Evolutionary conservation across 2,113 vertebrate species (phyloP), one percentile per base, ranked within the genome.

Genomic region (Porphyrio hochstetteri): DNA sequence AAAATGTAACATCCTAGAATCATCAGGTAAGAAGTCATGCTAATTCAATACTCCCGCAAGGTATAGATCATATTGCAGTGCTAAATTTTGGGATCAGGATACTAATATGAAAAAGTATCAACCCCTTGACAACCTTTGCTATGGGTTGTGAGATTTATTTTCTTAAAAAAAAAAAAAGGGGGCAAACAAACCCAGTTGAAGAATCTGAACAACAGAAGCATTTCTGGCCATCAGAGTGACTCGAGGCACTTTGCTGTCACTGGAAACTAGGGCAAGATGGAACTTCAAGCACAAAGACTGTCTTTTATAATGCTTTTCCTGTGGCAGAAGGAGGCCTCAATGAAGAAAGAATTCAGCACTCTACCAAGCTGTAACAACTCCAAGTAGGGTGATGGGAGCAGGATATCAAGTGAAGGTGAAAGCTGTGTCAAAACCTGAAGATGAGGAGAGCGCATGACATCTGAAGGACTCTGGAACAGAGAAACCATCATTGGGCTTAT

Each of bases 1-100:
- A 40, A 96, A 94, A 92, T 92, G 56, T 40, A 93, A 86, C 56
- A 67, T 52, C 52, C 88, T 56, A 94, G 69, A 93, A 94, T 64
- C 35, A 74, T 61, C 35, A 84, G 27, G 33, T 55, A 88, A 80
- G 71, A 91, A 33, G 14, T 56, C 2, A 0, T 40, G 13, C 29
- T 92, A 4, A 74, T 84, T 55, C 16, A 55, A 1, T 82, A 36
- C 33, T 59, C 76, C 52, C 10, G 0, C 63, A 74, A 91, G 6
- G 10, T 36, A 27, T 18, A 60, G 50, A 69, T 53, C 40, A 52
- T 33, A 29, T 56, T 91, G 20, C 6, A n/a, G 36, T 35, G 18
- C 6, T 53, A 44, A 56, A 17, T 77, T 91, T 65, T 52, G 31
- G 16, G 44, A 33, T 84, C 15, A 57, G 35, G 29, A 36, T 17